Percentiles rank a stretch among this genome's conserved stretches.
These are phyloP conservation scores for Potamilus streckersoni DNA, from an alignment of 1,140 invertebrate genomes.

Conservation along the genomic window DNA sequence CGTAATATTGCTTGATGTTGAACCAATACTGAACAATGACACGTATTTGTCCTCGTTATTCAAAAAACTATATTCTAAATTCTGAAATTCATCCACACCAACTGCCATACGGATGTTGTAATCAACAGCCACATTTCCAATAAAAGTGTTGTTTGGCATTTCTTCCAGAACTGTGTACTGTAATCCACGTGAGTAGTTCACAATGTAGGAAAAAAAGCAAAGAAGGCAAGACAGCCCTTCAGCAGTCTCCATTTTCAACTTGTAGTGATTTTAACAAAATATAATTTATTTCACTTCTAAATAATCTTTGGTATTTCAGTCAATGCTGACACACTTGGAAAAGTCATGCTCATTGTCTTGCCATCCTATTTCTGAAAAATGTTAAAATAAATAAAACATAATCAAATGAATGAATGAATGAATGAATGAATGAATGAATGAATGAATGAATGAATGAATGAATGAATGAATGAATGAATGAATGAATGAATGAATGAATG, in stretches of 20 bases:
- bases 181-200: conserved; percentile 26
- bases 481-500: too few relatives aligned
- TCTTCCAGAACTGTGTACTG: conserved; percentile 34
- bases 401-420: too few relatives aligned
- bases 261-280: too few relatives aligned
- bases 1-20: conserved; percentile 33
- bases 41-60: conserved; percentile 15
- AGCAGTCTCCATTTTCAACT: conserved; percentile 23
- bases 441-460: too few relatives aligned
- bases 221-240: conserved; percentile 28
- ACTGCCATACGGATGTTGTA: conserved; percentile 12
- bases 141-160: conserved; percentile 25
- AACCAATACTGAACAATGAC: conserved; percentile 34
- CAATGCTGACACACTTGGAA: too few relatives aligned
- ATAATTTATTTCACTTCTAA: too few relatives aligned
- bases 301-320: too few relatives aligned
- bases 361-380: too few relatives aligned
- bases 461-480: too few relatives aligned
- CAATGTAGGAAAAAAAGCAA: conserved; percentile 25
- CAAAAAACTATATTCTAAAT: conserved; percentile 24
- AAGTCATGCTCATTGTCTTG: too few relatives aligned
- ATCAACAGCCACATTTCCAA: conserved; percentile 38
- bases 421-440: too few relatives aligned
- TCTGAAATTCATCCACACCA: conserved; percentile 23
- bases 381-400: too few relatives aligned